Evolutionary conservation across 2,888 invertebrate genomes (phyloP).

Genomic region (Candidula unifasciata): DNA sequence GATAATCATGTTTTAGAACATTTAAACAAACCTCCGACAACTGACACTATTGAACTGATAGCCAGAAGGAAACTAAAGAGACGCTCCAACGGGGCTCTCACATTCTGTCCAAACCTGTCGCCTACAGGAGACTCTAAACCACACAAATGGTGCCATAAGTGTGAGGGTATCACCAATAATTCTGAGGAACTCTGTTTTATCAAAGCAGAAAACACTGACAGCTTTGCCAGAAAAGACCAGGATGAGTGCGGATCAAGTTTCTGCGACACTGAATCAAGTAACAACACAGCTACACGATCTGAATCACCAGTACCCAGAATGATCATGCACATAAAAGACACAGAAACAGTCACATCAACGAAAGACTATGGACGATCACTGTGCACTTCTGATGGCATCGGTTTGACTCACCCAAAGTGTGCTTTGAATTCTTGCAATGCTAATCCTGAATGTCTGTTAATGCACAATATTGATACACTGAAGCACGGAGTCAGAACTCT

Average conservation of each 20-base stretch:
- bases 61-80: neutral
- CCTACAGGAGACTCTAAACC: neutral
- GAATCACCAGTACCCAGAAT: neutral
- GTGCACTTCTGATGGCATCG: neutral
- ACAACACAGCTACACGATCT: neutral
- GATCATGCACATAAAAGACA: neutral
- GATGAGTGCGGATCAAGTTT: neutral
- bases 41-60: neutral
- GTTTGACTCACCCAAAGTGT: neutral
- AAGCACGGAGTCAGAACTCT: slow-evolving; percentile 39
- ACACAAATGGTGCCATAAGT: neutral
- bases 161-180: neutral
- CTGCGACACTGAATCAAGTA: neutral
- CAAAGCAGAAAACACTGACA: slow-evolving; percentile 31
- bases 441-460: neutral
- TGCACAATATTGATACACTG: neutral
- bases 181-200: neutral
- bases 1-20: slow-evolving; percentile 37
- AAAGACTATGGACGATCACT: neutral
- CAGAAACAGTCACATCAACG: neutral
- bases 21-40: slow-evolving; percentile 14
- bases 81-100: neutral
- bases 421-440: neutral
- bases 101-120: neutral
- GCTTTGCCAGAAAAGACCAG: slow-evolving; percentile 27